A percentile compares a stretch with the other conserved stretches of the same genome.
Conservation (phyloP, 2,113 vertebrate genomes). For the Morone saxatilis region DNA sequence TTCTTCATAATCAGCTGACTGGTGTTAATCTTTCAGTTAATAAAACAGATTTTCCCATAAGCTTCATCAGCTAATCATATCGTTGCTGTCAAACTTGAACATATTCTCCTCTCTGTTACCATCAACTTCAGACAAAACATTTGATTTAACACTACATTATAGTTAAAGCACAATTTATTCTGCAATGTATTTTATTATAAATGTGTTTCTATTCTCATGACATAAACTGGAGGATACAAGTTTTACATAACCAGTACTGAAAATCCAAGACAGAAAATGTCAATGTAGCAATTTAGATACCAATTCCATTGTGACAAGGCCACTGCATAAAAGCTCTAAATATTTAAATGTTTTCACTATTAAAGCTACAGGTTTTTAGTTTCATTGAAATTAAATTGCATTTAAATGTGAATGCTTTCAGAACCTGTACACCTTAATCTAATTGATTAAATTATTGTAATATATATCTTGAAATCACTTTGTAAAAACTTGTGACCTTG, state of each 20-base stretch:
- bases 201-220: not conserved
- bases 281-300: not conserved
- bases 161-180: too few species aligned
- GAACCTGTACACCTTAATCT: not conserved
- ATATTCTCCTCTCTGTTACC: too few species aligned
- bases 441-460: not conserved
- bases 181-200: too few species aligned
- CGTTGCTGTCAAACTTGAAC: too few species aligned
- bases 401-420: not conserved
- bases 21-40: too few species aligned
- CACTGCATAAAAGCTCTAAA: too few species aligned
- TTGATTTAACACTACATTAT: not conserved
- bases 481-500: not conserved
- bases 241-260: too few species aligned
- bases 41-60: not conserved
- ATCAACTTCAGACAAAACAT: too few species aligned
- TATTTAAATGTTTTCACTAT: not conserved
- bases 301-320: not conserved
- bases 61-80: too few species aligned
- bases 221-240: not conserved
- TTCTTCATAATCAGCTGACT: too few species aligned
- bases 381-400: not conserved
- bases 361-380: not conserved
- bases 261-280: not conserved
- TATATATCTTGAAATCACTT: not conserved